Conservation (phyloP, 2,113 vertebrate species). For the Corythaeola cristata region DNA sequence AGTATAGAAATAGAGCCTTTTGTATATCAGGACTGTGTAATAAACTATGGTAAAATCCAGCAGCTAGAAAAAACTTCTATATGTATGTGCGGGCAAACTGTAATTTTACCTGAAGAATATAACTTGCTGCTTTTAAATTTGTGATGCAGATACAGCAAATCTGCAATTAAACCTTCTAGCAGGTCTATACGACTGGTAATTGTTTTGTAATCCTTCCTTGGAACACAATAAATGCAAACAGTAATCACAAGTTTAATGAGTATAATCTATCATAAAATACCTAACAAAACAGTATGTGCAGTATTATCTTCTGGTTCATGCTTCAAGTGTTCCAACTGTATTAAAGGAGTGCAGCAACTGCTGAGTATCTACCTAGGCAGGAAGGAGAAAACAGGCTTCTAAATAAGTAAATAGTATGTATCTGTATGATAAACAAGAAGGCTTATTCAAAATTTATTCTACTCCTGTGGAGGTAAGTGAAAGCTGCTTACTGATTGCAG, state of each 20-base stretch:
- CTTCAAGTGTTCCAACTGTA: background rate
- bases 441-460: background rate
- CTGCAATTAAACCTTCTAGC: constrained; percentile 36
- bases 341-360: background rate
- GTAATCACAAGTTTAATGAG: constrained; percentile 59
- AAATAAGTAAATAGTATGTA: background rate
- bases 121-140: constrained; percentile 33
- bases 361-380: background rate
- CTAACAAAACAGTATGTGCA: background rate
- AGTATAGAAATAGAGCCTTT: background rate
- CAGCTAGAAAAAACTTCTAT: background rate
- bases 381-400: background rate
- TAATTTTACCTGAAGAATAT: constrained; percentile 3
- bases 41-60: background rate
- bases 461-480: background rate
- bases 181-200: constrained; percentile 19
- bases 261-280: constrained; percentile 46
- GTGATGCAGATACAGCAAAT: background rate
- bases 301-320: background rate
- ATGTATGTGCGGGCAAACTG: background rate
- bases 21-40: background rate
- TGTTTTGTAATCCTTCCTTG: constrained; percentile 45
- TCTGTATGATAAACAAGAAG: background rate
- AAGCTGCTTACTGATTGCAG: background rate
- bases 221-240: constrained; percentile 50